Conservation (phyloP, 2,797 vertebrate genomes). For the Macroramphosus scolopax region DNA sequence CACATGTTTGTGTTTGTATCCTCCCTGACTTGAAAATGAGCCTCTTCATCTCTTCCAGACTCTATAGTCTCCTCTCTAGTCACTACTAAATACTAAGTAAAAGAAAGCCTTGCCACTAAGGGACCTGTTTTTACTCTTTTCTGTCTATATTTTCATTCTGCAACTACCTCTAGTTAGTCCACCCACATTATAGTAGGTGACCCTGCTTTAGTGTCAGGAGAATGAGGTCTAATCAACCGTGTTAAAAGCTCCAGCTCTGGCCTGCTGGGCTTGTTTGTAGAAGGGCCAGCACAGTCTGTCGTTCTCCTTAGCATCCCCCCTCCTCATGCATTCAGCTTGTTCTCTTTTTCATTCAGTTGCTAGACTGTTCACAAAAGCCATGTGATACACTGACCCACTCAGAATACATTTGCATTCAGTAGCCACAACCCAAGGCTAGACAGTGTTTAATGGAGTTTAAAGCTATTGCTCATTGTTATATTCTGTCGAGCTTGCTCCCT, state of each 20-base stretch:
- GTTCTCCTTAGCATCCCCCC: slow-evolving; percentile 30
- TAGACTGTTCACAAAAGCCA: slow-evolving; percentile 46
- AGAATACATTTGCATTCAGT: slow-evolving; percentile 55
- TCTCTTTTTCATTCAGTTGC: slow-evolving; percentile 28
- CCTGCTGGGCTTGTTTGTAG: slow-evolving; percentile 55
- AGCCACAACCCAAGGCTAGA: slow-evolving; percentile 26
- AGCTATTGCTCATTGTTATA: slow-evolving; percentile 16
- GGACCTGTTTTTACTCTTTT: slow-evolving; percentile 38
- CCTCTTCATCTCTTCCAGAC: too few species aligned
- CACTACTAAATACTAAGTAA: too few species aligned
- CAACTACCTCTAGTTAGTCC: slow-evolving; percentile 33
- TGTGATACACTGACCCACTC: slow-evolving; percentile 56
- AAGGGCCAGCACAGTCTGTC: slow-evolving; percentile 31
- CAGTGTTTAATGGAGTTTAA: slow-evolving; percentile 27
- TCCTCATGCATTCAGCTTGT: slow-evolving; percentile 38
- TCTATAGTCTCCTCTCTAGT: too few species aligned
- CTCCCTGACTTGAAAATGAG: slow-evolving; percentile 25
- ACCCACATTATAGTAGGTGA: slow-evolving; percentile 29
- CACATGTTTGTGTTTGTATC: slow-evolving; percentile 8
- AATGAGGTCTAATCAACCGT: slow-evolving; percentile 48
- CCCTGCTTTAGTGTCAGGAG: slow-evolving; percentile 28
- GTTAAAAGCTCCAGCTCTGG: slow-evolving; percentile 52
- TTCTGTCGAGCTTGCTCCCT: slow-evolving; percentile 20
- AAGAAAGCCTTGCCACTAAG: slow-evolving; percentile 18
- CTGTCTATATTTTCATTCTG: slow-evolving; percentile 14